Percentiles rank a stretch among this genome's conserved stretches.
These are phyloP conservation scores for Hydropsyche betteni DNA, from an alignment of 2,888 invertebrate genomes.

Conservation along the genomic window DNA sequence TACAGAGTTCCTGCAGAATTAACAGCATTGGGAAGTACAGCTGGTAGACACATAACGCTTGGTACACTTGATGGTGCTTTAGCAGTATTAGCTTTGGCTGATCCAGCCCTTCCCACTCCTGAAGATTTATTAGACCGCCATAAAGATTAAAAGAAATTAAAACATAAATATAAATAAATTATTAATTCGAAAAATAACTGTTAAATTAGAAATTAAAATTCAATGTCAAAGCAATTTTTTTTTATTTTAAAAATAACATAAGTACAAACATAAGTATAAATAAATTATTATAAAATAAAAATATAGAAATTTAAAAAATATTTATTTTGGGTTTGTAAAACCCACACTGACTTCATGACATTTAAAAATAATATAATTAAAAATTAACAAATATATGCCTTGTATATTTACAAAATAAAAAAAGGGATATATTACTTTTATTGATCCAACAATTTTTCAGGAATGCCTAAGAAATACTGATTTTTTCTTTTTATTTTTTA, in stretches of 20 bases:
- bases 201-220: too few relatives aligned
- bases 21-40: constrained; percentile 86
- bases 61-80: constrained; percentile 95
- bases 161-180: too few relatives aligned
- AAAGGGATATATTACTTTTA: too few relatives aligned
- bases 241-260: constrained; percentile 33
- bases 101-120: constrained; percentile 55
- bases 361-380: too few relatives aligned
- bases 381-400: too few relatives aligned
- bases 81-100: constrained; percentile 80
- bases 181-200: too few relatives aligned
- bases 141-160: constrained; percentile 3
- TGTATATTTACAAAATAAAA: too few relatives aligned
- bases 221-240: background rate
- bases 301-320: background rate
- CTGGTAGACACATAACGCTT: constrained; percentile 83
- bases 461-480: too few relatives aligned
- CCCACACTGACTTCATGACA: too few relatives aligned
- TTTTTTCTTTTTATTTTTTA: too few relatives aligned
- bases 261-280: constrained; percentile 30
- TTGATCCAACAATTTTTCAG: too few relatives aligned
- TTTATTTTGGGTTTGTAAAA: too few relatives aligned
- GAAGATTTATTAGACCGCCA: constrained; percentile 41
- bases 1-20: constrained; percentile 91
- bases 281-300: constrained; percentile 36